phyloP scores from a whole-genome alignment of 1,140 invertebrate genomes.

The Globodera ellingtonae region DNA sequence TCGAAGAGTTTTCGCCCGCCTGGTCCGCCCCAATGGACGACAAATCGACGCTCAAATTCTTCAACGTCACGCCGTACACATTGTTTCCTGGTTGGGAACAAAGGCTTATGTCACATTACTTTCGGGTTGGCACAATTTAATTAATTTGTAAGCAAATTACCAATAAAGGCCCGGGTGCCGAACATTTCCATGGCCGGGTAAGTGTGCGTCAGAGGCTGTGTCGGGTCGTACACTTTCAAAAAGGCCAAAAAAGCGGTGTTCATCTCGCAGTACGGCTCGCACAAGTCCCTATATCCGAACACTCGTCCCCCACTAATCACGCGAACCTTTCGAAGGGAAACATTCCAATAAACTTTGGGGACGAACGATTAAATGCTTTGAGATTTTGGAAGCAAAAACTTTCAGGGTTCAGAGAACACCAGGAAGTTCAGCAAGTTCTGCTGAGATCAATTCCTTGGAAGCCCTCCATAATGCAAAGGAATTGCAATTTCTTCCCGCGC shows the following conservation, averaged over 20 bases:
- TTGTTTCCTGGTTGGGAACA: conserved; percentile 49
- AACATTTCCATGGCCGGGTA: conserved; percentile 62
- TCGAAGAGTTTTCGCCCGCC: background rate
- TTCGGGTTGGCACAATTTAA: too few species aligned
- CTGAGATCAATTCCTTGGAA: too few species aligned
- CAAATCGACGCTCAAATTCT: conserved; percentile 21
- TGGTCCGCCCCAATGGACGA: background rate
- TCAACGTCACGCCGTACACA: conserved; percentile 58
- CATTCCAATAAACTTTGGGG: conserved; percentile 27
- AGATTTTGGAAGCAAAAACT: too few species aligned
- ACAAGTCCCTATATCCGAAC: conserved; percentile 56
- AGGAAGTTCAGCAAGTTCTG: too few species aligned
- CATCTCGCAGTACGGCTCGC: conserved; percentile 63
- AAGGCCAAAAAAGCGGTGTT: conserved; percentile 64
- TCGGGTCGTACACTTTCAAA: conserved; percentile 58
- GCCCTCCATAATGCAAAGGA: too few species aligned
- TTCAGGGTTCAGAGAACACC: too few species aligned
- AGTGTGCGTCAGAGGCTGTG: conserved; percentile 57
- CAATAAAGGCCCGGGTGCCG: conserved; percentile 62
- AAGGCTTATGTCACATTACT: background rate
- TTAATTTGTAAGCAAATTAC: conserved; percentile 26
- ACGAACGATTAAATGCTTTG: too few species aligned
- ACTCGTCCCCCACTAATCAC: conserved; percentile 5
- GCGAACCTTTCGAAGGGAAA: conserved; percentile 8
- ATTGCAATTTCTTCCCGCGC: too few species aligned